Base-by-base conservation (phyloP, 2,797 vertebrate species). In the Eleutherodactylus coqui region DNA sequence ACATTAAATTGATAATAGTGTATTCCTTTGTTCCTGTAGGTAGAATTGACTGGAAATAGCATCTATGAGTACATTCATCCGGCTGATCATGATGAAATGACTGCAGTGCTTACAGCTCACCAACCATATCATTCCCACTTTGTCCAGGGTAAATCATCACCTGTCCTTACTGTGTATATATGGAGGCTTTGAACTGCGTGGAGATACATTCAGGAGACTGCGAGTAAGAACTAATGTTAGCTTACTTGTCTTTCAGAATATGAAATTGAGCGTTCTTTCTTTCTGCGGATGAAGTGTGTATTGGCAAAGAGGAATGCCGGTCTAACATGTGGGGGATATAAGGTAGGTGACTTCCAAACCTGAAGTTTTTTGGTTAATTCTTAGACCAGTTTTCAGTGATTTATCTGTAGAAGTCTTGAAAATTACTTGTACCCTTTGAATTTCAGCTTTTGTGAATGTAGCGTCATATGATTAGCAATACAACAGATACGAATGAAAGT, bases 31-130 rank as follows among this genome's bases (percentile, higher is more conserved):
- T 62, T 93, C 90, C 91, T 90, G 93, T 96, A 99, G 98, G 98
- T 99, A 93, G 98, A 99, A 92, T 93, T 99, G 94, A 99, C 98
- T 17, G 98, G 98, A 88, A 99, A 99, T 85, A 99, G 98, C 91
- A 99, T 99, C 90, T 99, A 97, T 32, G 98, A 99, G 75, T 99
- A 99, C 92, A 97, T 99, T 91, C 98, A 99, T 81, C 98, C 97
- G 0, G 97, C 97, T 1, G 98, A 99, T 90, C 98, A 99, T 0
- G 98, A 99, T 0, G 98, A 99, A 89, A 98, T 99, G 97, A 98
- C 97, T 0, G 97, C 97, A 0, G 98, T 99, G 77, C 96, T 99
- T 83, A 98, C 98, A 0, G 97, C 97, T 0, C 97, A 99, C 86
- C 98, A 99, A 91, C 98, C 98, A 2, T 98, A 96, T 90, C 98